Base-by-base conservation (phyloP, 2,113 vertebrate species). In the Ornithorhynchus anatinus region DNA sequence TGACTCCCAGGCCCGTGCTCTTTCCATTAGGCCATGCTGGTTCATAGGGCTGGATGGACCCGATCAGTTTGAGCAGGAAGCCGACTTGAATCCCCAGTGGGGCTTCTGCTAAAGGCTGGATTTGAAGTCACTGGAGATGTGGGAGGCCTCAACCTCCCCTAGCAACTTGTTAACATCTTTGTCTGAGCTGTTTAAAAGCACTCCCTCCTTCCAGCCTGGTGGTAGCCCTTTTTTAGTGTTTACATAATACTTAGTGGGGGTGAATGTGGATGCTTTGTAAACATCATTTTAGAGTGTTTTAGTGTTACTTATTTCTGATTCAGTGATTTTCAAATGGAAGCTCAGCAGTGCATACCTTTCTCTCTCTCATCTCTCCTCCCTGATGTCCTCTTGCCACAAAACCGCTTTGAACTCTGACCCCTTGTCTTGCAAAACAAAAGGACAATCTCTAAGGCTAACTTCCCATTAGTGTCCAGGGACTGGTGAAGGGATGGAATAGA, bases 131-230 rank as follows among this genome's bases (percentile, higher is more conserved):
- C 79, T 68, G 58, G 69, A 8, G 56, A 62, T 43, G 72, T 0
- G 0, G 2, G 31, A 19, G 0, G 42, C 40, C 70, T 77, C 61
- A 54, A 6, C 72, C 86, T 87, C 83, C 82, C 82, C 79, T 85
- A 80, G 89, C 89, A 88, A 82, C 80, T 53, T 32, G 81, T 84
- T 90, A 80, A 72, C 88, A 79, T 87, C 72, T 68, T 75, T 43
- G 52, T 48, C 53, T 59, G 71, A 72, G 69, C 84, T 80, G 84
- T 73, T 80, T 82, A 25, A 75, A 57, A 42, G 52, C 4, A 0
- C 73, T 0, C 20, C 58, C 58, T 86, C 85, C 50, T 62, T 37
- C 84, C 59, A 73, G 58, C 81, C 16, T 2, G 67, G 47, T 37
- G 20, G 84, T 74, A 14, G 59, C 59, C 17, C 39, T 58, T 62